Conservation (phyloP, 2,888 invertebrate species). For the Hoplodrina blanda region DNA sequence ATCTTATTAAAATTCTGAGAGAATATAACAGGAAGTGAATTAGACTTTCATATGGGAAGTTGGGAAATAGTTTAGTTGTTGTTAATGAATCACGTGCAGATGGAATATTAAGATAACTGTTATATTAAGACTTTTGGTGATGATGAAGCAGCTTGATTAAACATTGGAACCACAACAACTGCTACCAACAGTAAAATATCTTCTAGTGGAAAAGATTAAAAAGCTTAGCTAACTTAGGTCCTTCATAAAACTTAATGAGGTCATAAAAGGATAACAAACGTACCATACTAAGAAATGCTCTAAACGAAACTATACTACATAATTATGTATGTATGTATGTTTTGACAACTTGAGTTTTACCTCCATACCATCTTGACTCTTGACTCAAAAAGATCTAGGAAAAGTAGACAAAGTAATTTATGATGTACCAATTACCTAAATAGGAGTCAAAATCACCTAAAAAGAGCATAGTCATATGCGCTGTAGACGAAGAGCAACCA, state of each 20-base stretch:
- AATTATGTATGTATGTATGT: no score
- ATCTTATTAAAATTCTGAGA: slow-evolving; percentile 46
- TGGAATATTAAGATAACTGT: not conserved
- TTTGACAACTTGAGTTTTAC: no score
- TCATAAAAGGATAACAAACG: no score
- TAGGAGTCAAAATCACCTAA: not conserved
- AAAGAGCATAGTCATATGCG: not conserved
- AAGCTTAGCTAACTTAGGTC: not conserved
- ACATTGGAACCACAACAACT: not conserved
- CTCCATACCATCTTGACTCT: no score
- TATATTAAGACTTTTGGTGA: not conserved
- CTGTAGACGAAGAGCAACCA: not conserved
- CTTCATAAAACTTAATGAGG: no score
- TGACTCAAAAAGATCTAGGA: no score
- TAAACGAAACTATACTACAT: not conserved
- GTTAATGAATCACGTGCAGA: slow-evolving; percentile 4
- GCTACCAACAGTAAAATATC: not conserved
- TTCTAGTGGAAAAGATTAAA: not conserved
- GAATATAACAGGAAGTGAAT: slow-evolving; percentile 35
- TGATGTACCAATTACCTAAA: not conserved
- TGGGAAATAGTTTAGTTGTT: slow-evolving; percentile 25
- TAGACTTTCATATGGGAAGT: slow-evolving; percentile 20
- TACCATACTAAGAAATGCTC: not conserved
- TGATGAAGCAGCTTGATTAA: not conserved
- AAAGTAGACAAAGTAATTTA: no score